Percentiles rank a stretch among this genome's conserved stretches.
Evolutionary conservation across 2,797 vertebrate genomes (phyloP).

Genomic region (Tympanoctomys barrerae): DNA sequence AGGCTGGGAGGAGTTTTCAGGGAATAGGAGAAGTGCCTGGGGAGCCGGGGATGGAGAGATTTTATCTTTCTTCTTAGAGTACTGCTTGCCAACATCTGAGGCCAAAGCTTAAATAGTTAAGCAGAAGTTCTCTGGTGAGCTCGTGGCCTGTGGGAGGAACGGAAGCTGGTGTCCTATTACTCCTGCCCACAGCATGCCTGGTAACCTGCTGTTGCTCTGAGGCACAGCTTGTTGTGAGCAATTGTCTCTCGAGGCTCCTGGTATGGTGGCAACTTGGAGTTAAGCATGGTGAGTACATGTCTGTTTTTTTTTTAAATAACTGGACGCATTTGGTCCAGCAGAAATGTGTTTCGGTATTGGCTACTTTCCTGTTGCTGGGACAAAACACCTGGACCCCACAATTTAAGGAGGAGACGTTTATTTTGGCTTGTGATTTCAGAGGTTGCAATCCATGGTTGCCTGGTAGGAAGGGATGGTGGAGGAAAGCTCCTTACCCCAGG

Average conservation of each 20-base stretch:
- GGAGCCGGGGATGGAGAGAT: neutral
- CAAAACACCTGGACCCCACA: neutral
- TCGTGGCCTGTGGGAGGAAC: neutral
- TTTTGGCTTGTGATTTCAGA: neutral
- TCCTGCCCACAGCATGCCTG: conserved; percentile 64
- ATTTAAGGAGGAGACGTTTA: neutral
- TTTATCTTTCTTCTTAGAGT: neutral
- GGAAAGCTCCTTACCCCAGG: neutral
- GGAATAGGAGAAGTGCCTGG: neutral
- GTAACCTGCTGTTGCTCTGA: conserved; percentile 74
- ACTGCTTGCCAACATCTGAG: neutral
- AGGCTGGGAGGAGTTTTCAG: neutral
- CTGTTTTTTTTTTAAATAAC: neutral
- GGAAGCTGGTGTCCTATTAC: conserved; percentile 67
- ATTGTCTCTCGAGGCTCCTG: neutral
- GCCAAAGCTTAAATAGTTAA: conserved; percentile 75
- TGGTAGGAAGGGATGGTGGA: neutral
- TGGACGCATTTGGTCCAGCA: neutral
- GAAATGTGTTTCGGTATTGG: neutral
- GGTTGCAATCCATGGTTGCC: neutral
- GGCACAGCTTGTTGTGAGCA: conserved; percentile 30
- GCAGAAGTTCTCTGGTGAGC: conserved; percentile 44
- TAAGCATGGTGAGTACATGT: conserved; percentile 74
- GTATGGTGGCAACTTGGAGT: neutral
- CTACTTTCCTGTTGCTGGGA: neutral